These are phyloP conservation scores for Apostichopus leukothele DNA, from an alignment of 53 echinoderm and acorn worm species.

Conservation along the genomic window DNA sequence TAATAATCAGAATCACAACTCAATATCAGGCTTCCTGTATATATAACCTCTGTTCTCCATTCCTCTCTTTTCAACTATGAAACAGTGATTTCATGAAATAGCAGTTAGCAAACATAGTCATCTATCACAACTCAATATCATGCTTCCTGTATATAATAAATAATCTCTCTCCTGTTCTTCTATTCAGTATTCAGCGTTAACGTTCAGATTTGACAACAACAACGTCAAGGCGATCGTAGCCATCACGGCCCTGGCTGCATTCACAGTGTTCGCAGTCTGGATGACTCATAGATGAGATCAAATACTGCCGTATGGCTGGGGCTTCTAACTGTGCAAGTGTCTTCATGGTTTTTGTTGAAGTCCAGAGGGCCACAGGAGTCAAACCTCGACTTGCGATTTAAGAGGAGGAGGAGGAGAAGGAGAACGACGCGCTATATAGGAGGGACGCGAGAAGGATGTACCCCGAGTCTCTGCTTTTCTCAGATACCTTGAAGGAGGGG, in stretches of 20 bases:
- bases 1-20: too few species aligned
- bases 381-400: neutral
- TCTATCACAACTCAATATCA: neutral
- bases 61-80: too few species aligned
- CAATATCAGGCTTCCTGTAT: neutral
- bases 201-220: conserved; percentile 39
- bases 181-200: conserved; percentile 40
- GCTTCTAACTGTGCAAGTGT: conserved; percentile 14
- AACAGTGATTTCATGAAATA: too few species aligned
- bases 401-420: too few species aligned
- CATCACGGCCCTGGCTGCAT: conserved; percentile 19
- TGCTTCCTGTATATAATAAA: neutral
- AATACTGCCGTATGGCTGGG: neutral
- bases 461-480: too few species aligned
- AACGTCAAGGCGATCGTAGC: conserved; percentile 9
- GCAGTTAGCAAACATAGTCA: too few species aligned
- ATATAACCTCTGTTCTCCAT: too few species aligned
- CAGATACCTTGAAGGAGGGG: too few species aligned
- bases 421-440: too few species aligned
- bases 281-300: conserved; percentile 9
- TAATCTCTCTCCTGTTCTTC: neutral
- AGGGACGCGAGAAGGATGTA: too few species aligned
- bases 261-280: conserved; percentile 29
- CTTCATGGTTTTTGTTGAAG: neutral
- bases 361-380: neutral